These are phyloP conservation scores for Tribolium castaneum DNA, from an alignment of 1,140 invertebrate species.

Conservation along the genomic window DNA sequence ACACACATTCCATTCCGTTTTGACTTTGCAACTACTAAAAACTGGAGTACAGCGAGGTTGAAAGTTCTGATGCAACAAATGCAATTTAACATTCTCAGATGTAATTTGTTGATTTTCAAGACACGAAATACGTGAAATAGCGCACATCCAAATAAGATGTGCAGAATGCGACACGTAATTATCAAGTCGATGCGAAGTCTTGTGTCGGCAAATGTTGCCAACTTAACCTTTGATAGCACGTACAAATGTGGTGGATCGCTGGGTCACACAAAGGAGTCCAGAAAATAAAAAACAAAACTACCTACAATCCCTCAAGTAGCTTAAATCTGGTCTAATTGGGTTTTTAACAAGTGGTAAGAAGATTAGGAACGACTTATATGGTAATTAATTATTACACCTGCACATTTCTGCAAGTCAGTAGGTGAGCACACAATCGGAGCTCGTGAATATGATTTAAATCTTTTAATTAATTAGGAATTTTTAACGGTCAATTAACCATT, in stretches of 20 bases:
- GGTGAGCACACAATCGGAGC: neutral
- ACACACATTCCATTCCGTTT: neutral
- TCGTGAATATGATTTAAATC: neutral
- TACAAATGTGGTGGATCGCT: neutral
- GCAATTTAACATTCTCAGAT: neutral
- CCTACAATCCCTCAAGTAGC: neutral
- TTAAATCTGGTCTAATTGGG: neutral
- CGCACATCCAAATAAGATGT: neutral
- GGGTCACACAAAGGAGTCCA: no score
- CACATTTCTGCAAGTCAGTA: neutral
- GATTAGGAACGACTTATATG: neutral
- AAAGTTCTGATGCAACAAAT: neutral
- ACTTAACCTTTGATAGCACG: neutral
- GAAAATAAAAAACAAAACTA: no score
- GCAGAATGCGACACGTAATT: neutral
- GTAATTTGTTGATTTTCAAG: neutral
- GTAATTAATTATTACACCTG: neutral
- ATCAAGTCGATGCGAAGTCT: neutral
- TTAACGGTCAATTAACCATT: neutral
- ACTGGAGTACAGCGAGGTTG: neutral
- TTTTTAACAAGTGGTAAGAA: neutral
- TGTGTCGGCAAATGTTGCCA: neutral
- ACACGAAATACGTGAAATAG: neutral
- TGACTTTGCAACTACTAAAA: neutral
- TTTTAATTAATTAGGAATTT: neutral